Evolutionary conservation across 1,140 invertebrate species (phyloP).

Genomic region (Stegodyphus mimosarum): DNA sequence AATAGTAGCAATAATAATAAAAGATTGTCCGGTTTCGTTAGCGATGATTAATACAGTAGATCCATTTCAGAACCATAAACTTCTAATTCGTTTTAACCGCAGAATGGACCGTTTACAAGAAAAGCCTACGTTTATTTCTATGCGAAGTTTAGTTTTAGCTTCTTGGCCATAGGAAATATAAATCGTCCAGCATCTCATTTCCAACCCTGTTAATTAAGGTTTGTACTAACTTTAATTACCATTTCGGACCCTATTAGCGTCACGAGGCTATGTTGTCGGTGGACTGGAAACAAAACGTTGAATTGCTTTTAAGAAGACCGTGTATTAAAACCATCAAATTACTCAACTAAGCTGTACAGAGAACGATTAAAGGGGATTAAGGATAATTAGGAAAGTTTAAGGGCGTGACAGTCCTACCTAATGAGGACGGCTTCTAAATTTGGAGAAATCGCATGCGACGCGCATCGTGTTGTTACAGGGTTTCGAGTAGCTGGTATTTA

Average conservation of each 20-base stretch:
- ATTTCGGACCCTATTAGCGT: not conserved
- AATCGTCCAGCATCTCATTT: not conserved
- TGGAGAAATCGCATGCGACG: too few species aligned
- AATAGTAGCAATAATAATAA: too few species aligned
- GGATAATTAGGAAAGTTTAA: slow-evolving; percentile 25
- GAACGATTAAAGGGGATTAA: slow-evolving; percentile 25
- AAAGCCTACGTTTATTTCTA: too few species aligned
- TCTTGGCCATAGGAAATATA: not conserved
- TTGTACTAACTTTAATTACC: slow-evolving; percentile 20
- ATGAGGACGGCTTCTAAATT: not conserved
- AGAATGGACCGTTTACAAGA: too few species aligned
- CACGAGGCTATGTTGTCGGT: not conserved
- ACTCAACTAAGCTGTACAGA: not conserved
- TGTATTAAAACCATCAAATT: not conserved
- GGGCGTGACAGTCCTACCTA: slow-evolving; percentile 5
- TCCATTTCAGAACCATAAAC: too few species aligned
- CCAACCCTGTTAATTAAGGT: not conserved
- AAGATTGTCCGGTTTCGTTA: too few species aligned
- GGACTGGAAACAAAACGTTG: not conserved
- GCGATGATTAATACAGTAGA: too few species aligned
- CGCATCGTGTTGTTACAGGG: too few species aligned
- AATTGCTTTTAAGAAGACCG: not conserved
- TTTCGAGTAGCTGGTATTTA: too few species aligned
- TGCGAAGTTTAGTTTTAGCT: too few species aligned
- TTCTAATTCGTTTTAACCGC: too few species aligned